Evolutionary conservation across 2,888 invertebrate species (phyloP), one percentile per base, ranked within the genome.

Genomic region (Amphipoea lucens): DNA sequence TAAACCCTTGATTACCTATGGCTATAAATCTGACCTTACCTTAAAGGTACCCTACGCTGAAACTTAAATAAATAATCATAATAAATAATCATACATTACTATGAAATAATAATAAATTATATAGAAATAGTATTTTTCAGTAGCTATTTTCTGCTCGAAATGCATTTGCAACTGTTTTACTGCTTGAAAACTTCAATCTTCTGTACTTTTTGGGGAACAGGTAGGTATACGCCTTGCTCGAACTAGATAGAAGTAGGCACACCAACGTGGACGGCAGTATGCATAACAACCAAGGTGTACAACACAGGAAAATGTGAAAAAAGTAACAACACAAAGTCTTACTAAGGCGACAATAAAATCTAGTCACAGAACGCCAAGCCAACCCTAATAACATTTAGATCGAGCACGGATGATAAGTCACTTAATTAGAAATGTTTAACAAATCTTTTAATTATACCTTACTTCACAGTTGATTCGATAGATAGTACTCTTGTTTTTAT

Each of bases 71-170:
- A 86, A 78, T 88, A 87, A 75, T 80, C 73, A 84, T 82, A 77
- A 76, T 76, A 74, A 81, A 78, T 88, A 83, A 80, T 84, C 79
- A 87, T 81, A 75, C 78, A 83, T 78, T 76, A 74, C 60, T 84
- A 88, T 69, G 78, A 74, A 78, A 80, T 85, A 80, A 87, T 76
- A 82, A 76, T 76, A 66, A 83, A 75, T 80, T 82, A 83, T 74
- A 77, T 88, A 88, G 89, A 87, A 71, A 78, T 89, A 87, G 88
- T 83, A 79, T 67, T 81, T 87, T 89, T 89, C 81, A 60, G 90
- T 86, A 89, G 88, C 82, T 45, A 84, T 75, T 89, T 79, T 84
- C 70, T 75, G 79, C 90, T 89, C 78, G 87, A 76, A 78, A 80
- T 66, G 77, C 82, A 78, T 80, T 80, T 83, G 67, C 82, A 76